Percentiles rank a stretch among this genome's conserved stretches.
Evolutionary conservation across 2,797 vertebrate species (phyloP).

Genomic region (Apogon talboti): DNA sequence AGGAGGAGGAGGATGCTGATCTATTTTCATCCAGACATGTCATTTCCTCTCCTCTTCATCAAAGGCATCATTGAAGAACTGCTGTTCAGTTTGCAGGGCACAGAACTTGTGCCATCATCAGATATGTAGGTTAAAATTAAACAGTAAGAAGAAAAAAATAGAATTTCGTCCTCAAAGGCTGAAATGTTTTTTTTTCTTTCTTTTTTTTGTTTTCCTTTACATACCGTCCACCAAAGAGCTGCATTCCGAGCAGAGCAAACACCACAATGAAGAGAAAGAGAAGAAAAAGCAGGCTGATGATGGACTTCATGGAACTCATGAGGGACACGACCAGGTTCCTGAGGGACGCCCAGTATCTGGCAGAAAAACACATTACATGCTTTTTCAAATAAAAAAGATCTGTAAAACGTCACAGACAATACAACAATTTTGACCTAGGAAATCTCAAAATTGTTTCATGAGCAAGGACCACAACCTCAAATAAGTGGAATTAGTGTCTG

Average conservation of each 20-base stretch:
- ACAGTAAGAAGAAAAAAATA: neutral
- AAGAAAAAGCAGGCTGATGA: constrained; percentile 98
- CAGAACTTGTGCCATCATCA: constrained; percentile 12
- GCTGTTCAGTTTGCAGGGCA: constrained; percentile 20
- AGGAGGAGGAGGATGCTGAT: constrained; percentile 63
- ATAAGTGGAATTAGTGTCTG: too few relatives aligned
- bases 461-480: too few relatives aligned
- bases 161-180: neutral
- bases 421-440: neutral
- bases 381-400: constrained; percentile 10
- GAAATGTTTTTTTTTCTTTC: neutral
- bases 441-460: too few relatives aligned
- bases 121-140: constrained; percentile 10
- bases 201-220: constrained; percentile 1
- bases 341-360: constrained; percentile 97
- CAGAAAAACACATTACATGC: constrained; percentile 39
- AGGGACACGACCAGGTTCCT: constrained; percentile 97
- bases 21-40: constrained; percentile 70
- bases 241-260: constrained; percentile 97
- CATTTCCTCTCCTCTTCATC: constrained; percentile 58
- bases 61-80: constrained; percentile 50
- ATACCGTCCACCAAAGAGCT: constrained; percentile 97
- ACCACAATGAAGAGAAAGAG: constrained; percentile 99
- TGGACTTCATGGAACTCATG: constrained; percentile 99
- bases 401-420: constrained; percentile 4